A percentile compares a stretch with the other conserved stretches of the same genome.
Evolutionary conservation across 2,797 vertebrate genomes (phyloP).

Genomic region (Tarsius wallacei): DNA sequence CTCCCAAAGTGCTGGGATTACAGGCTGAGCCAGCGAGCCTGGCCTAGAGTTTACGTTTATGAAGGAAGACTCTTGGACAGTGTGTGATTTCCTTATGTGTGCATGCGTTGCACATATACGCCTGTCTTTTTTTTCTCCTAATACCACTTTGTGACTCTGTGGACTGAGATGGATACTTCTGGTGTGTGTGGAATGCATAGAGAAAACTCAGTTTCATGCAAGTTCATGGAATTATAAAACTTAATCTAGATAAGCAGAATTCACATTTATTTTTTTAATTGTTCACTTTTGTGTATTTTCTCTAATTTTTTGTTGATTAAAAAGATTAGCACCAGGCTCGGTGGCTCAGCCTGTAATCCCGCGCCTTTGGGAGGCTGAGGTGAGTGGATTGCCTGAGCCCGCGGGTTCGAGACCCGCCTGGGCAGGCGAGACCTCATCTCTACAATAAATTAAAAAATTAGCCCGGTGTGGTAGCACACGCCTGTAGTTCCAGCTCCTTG

Average conservation of each 20-base stretch:
- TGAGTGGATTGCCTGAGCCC: too few species aligned
- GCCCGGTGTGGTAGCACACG: too few species aligned
- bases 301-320: too few species aligned
- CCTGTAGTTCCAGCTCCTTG: too few species aligned
- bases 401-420: too few species aligned
- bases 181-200: not conserved
- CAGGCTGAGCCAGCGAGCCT: too few species aligned
- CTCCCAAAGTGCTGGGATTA: too few species aligned
- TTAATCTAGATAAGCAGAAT: conserved; percentile 61
- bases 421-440: too few species aligned
- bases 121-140: not conserved
- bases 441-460: too few species aligned
- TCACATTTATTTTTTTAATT: conserved; percentile 11
- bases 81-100: conserved; percentile 13
- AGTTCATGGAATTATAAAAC: conserved; percentile 14
- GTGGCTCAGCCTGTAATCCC: too few species aligned
- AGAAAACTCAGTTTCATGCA: conserved; percentile 49
- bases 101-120: not conserved
- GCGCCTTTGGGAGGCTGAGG: too few species aligned
- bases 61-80: not conserved
- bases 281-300: too few species aligned
- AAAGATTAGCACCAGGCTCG: not conserved
- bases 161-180: conserved; percentile 53
- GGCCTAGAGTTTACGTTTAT: conserved; percentile 19
- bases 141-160: not conserved